phyloP scores from a whole-genome alignment of 2,797 vertebrate genomes.

The Carcharodon carcharias region DNA sequence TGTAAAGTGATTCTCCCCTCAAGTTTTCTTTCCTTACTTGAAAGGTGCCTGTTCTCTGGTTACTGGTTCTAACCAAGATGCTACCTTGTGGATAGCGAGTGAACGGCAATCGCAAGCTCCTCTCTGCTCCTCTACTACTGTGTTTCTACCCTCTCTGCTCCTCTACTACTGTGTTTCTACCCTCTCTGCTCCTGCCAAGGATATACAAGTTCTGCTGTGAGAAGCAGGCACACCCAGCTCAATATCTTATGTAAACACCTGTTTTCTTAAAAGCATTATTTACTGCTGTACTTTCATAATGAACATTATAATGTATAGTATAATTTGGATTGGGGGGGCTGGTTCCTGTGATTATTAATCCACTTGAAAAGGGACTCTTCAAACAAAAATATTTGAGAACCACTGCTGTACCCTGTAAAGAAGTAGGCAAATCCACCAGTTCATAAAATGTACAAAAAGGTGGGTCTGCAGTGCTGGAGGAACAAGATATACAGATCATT shows the following conservation, averaged over 20 bases:
- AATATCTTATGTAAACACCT: not conserved
- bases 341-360: not conserved
- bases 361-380: not conserved
- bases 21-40: not conserved
- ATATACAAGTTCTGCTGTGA: not conserved
- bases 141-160: no score
- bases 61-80: not conserved
- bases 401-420: not conserved
- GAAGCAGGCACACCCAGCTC: no score
- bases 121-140: no score
- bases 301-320: no score
- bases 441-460: not conserved
- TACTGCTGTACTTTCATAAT: not conserved
- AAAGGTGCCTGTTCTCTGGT: not conserved
- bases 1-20: not conserved
- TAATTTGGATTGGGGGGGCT: not conserved
- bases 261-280: no score
- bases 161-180: no score
- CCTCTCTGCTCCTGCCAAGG: not conserved
- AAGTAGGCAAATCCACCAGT: not conserved
- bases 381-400: not conserved
- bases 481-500: not conserved
- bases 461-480: no score
- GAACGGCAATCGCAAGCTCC: not conserved
- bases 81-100: not conserved